Evolutionary conservation across 2,113 vertebrate genomes (phyloP), one percentile per base, ranked within the genome.

Genomic region (Rhea americana): DNA sequence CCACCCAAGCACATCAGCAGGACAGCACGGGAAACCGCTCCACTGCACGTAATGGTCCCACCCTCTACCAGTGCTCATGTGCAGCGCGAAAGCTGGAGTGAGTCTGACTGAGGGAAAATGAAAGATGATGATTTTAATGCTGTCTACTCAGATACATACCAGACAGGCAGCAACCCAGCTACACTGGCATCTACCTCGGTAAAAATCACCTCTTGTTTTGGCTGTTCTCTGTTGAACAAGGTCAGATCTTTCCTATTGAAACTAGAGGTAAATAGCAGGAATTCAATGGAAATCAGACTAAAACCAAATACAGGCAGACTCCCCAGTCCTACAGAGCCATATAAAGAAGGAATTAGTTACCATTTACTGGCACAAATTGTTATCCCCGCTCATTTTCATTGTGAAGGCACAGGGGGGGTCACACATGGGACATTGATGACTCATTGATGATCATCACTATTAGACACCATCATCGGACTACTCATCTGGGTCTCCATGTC

Each of bases 221-320:
- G 12, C 19, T 78, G 9, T 16, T 75, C 56, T 73, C 59, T 84
- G 65, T 87, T 63, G 35, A 84, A 5, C 50, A 47, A 39, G 26
- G 61, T 32, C 67, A 87, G 59, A 53, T 1, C 28, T 75, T n/a
- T 59, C 41, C 30, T 59, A 19, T 9, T 35, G 51, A 72, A 85
- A 82, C 0, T 0, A 0, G 37, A 55, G 14, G 26, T 78, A 53
- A 75, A 39, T 4, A 39, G 19, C 12, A 78, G 59, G 59, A 73
- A 76, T 4, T 19, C 24, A 73, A 56, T 32, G 22, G 39, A 82
- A 89, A 73, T 47, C 24, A 83, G 39, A 61, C 18, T 63, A 45
- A 75, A 82, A 48, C 4, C 13, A 79, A 74, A 43, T 12, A 35
- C 4, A 11, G 25, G 13, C 50, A 48, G 30, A 30, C 5, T 75